Base-by-base conservation (phyloP, 2,888 invertebrate species). In the Listrodromus nycthemerus region DNA sequence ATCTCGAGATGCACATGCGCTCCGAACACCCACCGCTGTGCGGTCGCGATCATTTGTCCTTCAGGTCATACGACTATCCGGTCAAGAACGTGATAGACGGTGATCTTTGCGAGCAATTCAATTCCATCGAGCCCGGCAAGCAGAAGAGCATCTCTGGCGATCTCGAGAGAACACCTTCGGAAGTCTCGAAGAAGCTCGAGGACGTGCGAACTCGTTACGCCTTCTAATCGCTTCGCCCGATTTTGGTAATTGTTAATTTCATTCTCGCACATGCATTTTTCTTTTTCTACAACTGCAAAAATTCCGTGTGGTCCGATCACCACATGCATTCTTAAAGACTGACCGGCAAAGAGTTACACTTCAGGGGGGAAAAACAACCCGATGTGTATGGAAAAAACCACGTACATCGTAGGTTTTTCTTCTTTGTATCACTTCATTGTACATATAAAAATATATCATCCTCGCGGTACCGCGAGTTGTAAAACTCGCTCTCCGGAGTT, bases 1-100 rank as follows among this genome's bases (percentile, higher is more conserved):
- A 99, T 94, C 94, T 99, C 85, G 99, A 99, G 94, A 99, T 99
- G 99, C 99, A 99, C 93, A 98, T 99, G 98, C 95, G 99, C 73
- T 98, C 98, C 86, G 99, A 99, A 93, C 97, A 99, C 94, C 96
- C 98, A 0, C 99, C 99, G 0, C 94, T 99, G 0, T 99, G 99
- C 94, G 99, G 99, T 0, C 95, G 99, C 24, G 99, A 99, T 94
- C 99, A 99, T 93, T 95, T 99, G 37, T 98, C 99, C 0, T 99
- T 97, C 94, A 95, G 99, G 89, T 99, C 99, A 83, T 99, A 98
- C 91, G 99, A 99, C 94, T 99, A 98, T 93, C 99, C 99, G 48
- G 98, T 99, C 45, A 98, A 98, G 96, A 99, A 98, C 94, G 98
- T 99, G 0, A 97, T 99, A 88, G 99, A 99, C 93, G 99, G 99